Conservation (phyloP, 2,888 invertebrate species). For the Sisyra nigra region DNA sequence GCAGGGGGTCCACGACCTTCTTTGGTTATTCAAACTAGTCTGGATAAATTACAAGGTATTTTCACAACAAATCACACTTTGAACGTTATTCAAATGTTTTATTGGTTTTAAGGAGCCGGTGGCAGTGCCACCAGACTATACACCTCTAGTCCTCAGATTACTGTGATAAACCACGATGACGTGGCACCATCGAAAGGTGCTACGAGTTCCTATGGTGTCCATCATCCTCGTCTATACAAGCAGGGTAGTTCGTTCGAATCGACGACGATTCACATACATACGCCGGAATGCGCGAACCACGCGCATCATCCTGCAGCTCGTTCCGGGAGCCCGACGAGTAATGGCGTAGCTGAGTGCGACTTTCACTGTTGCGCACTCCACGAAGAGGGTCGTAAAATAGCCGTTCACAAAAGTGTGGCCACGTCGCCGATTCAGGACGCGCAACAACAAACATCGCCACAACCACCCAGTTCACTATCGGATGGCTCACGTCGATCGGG, state of each 20-base stretch:
- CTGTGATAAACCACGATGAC: conserved; percentile 87
- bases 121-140: conserved; percentile 13
- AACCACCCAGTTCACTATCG: conserved; percentile 33
- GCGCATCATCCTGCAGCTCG: conserved; percentile 50
- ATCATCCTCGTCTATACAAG: conserved; percentile 17
- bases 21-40: conserved; percentile 58
- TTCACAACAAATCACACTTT: not conserved
- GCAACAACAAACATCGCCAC: conserved; percentile 45
- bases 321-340: conserved; percentile 44
- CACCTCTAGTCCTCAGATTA: conserved; percentile 65
- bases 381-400: conserved; percentile 82
- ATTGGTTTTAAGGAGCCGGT: not conserved
- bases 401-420: conserved; percentile 82
- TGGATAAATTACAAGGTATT: conserved; percentile 39
- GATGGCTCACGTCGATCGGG: conserved; percentile 9
- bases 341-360: conserved; percentile 61
- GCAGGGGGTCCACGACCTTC: conserved; percentile 46
- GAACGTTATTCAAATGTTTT: not conserved
- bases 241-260: conserved; percentile 18
- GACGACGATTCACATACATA: conserved; percentile 58
- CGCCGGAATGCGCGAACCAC: conserved; percentile 60
- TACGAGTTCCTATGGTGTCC: conserved; percentile 18
- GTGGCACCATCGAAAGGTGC: conserved; percentile 31
- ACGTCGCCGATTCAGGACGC: conserved; percentile 82
- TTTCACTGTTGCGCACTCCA: conserved; percentile 91